phyloP scores from a whole-genome alignment of 2,888 invertebrate species.

The Lasioglossum figueresi region DNA sequence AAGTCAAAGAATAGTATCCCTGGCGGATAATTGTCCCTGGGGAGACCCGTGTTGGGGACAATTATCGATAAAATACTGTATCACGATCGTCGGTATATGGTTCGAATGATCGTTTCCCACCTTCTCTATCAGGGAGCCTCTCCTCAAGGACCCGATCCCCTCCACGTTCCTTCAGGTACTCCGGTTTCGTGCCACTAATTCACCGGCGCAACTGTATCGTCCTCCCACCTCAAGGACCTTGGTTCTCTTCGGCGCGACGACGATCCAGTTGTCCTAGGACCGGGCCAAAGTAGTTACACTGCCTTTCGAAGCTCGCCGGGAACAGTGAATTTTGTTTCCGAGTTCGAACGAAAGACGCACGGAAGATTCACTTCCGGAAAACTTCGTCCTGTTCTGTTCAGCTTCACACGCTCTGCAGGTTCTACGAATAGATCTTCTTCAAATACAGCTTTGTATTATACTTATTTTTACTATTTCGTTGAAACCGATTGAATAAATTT shows the following conservation, averaged over 20 bases:
- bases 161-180: constrained; percentile 65
- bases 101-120: background rate
- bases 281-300: constrained; percentile 49
- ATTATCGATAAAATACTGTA: too few species aligned
- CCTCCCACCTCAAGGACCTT: constrained; percentile 50
- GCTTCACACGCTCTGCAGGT: background rate
- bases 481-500: too few species aligned
- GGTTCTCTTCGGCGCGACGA: constrained; percentile 45
- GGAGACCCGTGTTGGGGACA: too few species aligned
- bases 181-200: constrained; percentile 73
- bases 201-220: constrained; percentile 75
- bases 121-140: constrained; percentile 46
- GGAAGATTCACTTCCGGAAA: too few species aligned
- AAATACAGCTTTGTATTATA: too few species aligned
- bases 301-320: background rate
- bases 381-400: too few species aligned
- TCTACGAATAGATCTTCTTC: background rate
- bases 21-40: too few species aligned
- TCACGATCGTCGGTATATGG: background rate
- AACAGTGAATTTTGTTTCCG: background rate
- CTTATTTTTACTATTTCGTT: too few species aligned
- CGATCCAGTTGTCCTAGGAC: constrained; percentile 72
- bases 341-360: background rate
- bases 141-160: constrained; percentile 45
- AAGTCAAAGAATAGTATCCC: too few species aligned